These are phyloP conservation scores for Tragelaphus scriptus DNA, from an alignment of 2,113 vertebrate genomes.

Conservation along the genomic window DNA sequence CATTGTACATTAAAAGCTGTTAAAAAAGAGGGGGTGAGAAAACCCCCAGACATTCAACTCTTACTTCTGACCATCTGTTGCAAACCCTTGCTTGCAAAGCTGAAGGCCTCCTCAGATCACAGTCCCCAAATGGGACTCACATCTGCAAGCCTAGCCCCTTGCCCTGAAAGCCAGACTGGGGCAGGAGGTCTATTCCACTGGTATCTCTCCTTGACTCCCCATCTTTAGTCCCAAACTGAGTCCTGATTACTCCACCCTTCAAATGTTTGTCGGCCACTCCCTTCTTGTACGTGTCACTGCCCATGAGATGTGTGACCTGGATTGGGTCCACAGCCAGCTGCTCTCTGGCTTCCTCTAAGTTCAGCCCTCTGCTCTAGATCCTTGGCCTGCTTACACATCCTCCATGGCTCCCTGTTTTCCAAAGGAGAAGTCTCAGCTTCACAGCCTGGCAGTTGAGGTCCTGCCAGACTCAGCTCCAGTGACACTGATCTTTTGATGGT, in stretches of 20 bases:
- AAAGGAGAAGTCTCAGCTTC: background rate
- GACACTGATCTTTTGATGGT: background rate
- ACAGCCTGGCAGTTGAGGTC: background rate
- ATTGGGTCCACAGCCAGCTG: background rate
- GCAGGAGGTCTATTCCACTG: too few species aligned
- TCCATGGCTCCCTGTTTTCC: background rate
- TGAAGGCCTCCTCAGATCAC: background rate
- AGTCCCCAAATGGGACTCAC: background rate
- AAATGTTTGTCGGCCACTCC: constrained; percentile 1
- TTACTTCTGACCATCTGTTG: background rate
- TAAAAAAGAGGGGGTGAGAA: background rate
- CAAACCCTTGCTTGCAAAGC: background rate
- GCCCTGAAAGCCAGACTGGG: background rate
- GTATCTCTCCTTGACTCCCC: background rate
- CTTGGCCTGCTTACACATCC: background rate
- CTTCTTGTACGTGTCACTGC: background rate
- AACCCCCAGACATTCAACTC: background rate
- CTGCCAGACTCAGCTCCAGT: background rate
- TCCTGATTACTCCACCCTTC: background rate
- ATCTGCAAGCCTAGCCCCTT: background rate
- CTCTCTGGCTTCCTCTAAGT: background rate
- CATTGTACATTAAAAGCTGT: background rate
- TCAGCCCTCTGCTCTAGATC: background rate
- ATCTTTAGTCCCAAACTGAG: background rate
- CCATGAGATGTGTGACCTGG: background rate